Base-by-base conservation (phyloP, 1,140 invertebrate species). In the Mizuhopecten yessoensis region DNA sequence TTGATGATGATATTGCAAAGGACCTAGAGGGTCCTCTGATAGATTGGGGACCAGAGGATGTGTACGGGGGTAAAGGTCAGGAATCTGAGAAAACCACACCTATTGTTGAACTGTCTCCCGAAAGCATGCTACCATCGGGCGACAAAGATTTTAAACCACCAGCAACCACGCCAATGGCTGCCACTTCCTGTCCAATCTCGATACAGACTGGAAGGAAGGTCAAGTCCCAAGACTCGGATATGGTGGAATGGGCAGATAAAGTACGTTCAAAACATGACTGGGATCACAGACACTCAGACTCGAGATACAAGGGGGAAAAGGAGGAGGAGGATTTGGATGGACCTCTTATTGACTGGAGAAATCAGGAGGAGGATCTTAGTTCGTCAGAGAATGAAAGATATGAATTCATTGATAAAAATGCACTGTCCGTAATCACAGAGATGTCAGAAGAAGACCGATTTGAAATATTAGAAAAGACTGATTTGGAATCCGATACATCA, bases 261-360 rank as follows among this genome's bases (percentile, higher is more conserved):
- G 57, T 75, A 7, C 57, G 57, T 9, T 75, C 57, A 17, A 75
- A 75, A 75, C 57, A 75, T 0, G 57, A 75, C 57, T 75, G 57
- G 57, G 57, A 75, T 7, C 57, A 75, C 57, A n/a, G 57, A n/a
- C 57, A 75, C n/a, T n/a, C 57, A 75, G 57, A 87, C 20, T 36
- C 36, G 13, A 33, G 86, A 33, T 92, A 89, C 57, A 90, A 92
- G 87, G 92, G 91, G 23, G 92, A 93, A 33, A 91, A 94, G 87
- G 92, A 93, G 33, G 92, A 91, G 97, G 97, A 29, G 98, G 98
- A 91, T 98, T 99, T 87, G 98, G 94, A 93, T 34, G 91, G 92
- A 88, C 89, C 92, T 29, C 88, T 91, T 34, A 88, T 91, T 13
- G 93, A 93, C 33, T 92, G 92, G 90, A 90, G 90, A 10, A 90